Evolutionary conservation across 2,797 vertebrate species (phyloP).

Genomic region (Cryptoprocta ferox): DNA sequence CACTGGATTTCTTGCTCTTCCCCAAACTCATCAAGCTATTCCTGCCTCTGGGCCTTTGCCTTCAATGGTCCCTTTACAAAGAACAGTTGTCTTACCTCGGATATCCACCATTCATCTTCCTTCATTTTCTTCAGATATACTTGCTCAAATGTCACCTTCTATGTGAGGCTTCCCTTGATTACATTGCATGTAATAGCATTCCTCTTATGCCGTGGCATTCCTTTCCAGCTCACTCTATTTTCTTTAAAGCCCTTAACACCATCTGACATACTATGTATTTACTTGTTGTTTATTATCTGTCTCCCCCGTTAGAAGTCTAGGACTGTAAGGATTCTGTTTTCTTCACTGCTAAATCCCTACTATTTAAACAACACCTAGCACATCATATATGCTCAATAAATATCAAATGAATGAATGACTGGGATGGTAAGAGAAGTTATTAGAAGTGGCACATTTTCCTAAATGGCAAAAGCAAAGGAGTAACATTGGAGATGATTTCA

Average conservation of each 20-base stretch:
- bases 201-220: background rate
- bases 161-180: background rate
- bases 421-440: background rate
- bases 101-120: background rate
- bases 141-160: background rate
- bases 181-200: background rate
- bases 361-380: background rate
- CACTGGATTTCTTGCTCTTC: background rate
- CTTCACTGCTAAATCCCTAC: background rate
- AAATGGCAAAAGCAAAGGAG: background rate
- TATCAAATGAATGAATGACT: background rate
- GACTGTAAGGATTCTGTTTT: background rate
- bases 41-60: background rate
- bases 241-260: background rate
- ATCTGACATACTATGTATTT: background rate
- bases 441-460: background rate
- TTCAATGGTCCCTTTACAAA: background rate
- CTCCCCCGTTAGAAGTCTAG: background rate
- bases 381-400: background rate
- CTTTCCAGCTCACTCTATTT: background rate
- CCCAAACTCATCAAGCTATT: background rate
- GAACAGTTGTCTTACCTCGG: background rate
- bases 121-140: background rate
- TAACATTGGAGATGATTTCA: background rate
- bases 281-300: background rate